Base-by-base conservation (phyloP, 92 coral and sea anemone genomes). In the Paragorgia papillata region DNA sequence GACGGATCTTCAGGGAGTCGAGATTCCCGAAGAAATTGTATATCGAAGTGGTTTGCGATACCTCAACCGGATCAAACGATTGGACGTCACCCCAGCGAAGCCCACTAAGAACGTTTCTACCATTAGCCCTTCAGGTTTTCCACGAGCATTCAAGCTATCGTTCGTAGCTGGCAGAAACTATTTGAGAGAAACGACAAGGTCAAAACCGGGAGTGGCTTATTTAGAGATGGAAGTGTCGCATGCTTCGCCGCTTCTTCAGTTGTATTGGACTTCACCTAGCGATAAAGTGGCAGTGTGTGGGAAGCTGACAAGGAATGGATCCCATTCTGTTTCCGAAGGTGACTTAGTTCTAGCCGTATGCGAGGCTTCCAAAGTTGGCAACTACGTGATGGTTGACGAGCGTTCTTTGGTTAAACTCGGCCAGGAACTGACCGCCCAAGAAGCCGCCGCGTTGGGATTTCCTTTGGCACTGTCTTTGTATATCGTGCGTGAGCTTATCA, bases 1-100 rank as follows among this genome's bases (percentile, higher is more conserved):
- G 24, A 50, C 35, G 1, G 96, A 89, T 31, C 59, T 89, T 19
- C 70, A 58, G 14, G 39, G 75, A 27, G 59, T 29, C 56, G 58
- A 77, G 22, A 31, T 29, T 5, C 82, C 87, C 13, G 85, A 85
- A 40, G 93, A 89, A 49, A 62, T 89, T 2, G 90, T 74, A 3
- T 79, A 78, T 26, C 68, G 93, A 71, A 74, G 73, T 15, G 90
- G 87, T 7, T 59, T 24, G 67, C 79, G 93, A 3, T 82, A 73
- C 49, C 76, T 82, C 1, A 87, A 77, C 67, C 90, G 85, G 19
- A 39, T 88, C 33, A 28, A 39, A 39, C 64, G 86, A 37, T 20
- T 57, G 0, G 44, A 53, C 9, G 31, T 62, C 5, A 1, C 60
- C 20, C 19, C 9, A 20, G 44, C 20, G 7, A 35, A n/a, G 62